A percentile compares a stretch with the other conserved stretches of the same genome.
Conservation (phyloP, 2,797 vertebrate genomes). For the Cottoperca gobio region DNA sequence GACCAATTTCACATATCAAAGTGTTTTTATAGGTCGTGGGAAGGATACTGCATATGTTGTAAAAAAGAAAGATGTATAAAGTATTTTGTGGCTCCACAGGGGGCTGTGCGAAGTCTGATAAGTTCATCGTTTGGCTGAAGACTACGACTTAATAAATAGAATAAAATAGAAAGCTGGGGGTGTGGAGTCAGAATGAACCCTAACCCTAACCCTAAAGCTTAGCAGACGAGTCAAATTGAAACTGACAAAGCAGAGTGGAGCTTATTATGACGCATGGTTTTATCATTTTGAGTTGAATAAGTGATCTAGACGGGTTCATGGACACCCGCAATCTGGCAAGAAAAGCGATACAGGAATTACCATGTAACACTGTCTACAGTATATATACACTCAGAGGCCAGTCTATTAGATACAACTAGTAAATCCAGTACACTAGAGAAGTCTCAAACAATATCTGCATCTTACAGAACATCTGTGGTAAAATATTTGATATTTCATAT, state of each 20-base stretch:
- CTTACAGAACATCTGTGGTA: not conserved
- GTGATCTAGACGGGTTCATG: not conserved
- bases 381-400: too few species aligned
- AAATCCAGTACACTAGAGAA: too few species aligned
- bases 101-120: not conserved
- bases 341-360: not conserved
- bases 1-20: constrained; percentile 7
- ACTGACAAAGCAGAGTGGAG: not conserved
- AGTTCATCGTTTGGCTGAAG: not conserved
- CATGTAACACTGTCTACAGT: not conserved
- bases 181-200: not conserved
- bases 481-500: not conserved
- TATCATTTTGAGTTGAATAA: not conserved
- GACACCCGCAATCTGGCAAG: not conserved
- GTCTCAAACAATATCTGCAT: too few species aligned
- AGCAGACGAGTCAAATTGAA: not conserved
- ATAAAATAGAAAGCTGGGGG: not conserved
- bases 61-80: constrained; percentile 10
- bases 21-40: constrained; percentile 5
- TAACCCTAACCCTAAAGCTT: too few species aligned
- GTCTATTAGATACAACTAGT: not conserved
- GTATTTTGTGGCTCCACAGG: not conserved
- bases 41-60: not conserved
- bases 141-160: not conserved
- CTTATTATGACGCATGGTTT: not conserved